Evolutionary conservation across 2,888 invertebrate genomes (phyloP), one percentile per base, ranked within the genome.

Genomic region (Plebejus melissa): DNA sequence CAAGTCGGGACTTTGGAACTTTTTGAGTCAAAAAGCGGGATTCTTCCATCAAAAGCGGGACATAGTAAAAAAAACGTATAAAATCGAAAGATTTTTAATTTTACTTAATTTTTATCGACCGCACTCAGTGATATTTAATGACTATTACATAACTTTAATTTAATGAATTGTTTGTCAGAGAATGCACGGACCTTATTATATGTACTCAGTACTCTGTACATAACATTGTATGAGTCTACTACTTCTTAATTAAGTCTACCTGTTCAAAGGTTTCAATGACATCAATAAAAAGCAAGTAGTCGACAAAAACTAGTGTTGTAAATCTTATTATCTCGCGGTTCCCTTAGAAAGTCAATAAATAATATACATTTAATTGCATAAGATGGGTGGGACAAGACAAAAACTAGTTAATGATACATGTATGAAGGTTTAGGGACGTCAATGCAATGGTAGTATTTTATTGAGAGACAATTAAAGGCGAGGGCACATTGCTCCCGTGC

Each of bases 271-370:
- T 32, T 36, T 65, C 32, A 36, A 65, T 65, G 32, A 65, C 65
- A 65, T 22, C 32, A 22, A 65, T 36, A 65, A 65, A 65, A 65
- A 36, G 65, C 13, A 36, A 65, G 6, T 13, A 5, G 32, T 1
- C 22, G 2, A 41, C 71, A 71, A 41, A 22, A 71, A 71, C 46
- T 71, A 41, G 46, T 22, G 22, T 28, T 46, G 11, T 16, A 72
- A 72, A 50, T 16, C 46, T 13, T 50, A 54, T 46, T 50, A 72
- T 50, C 72, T 54, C 46, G 41, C 2, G 71, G 46, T 50, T 50
- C 46, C 46, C 71, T 50, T 71, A 71, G 71, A 71, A 71, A 71
- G 71, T 71, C 28, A 5, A 71, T 46, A 71, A 71, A 50, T 70
- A 70, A 70, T 70, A 46, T 70, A 70, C 41, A n/a, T 46, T 28